A percentile compares a stretch with the other conserved stretches of the same genome.
phyloP scores from a whole-genome alignment of 2,888 invertebrate genomes.

The Nemotelus pantherinus region DNA sequence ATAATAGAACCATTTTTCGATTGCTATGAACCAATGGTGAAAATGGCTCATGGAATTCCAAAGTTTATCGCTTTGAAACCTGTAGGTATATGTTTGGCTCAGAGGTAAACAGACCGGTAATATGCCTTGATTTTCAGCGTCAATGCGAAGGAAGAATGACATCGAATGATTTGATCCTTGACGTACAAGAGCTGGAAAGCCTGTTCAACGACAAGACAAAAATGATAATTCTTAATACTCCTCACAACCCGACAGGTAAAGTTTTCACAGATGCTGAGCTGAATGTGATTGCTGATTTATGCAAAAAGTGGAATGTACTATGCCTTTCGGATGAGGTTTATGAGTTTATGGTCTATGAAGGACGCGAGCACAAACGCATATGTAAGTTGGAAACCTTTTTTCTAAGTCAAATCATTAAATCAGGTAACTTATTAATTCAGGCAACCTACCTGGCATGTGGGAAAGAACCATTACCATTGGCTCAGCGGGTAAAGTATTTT shows the following conservation, averaged over 20 bases:
- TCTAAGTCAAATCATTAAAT: background rate
- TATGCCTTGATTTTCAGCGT: constrained; percentile 53
- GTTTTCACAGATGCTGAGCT: constrained; percentile 74
- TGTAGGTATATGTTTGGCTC: constrained; percentile 66
- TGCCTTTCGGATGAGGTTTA: constrained; percentile 98
- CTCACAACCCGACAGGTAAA: constrained; percentile 97
- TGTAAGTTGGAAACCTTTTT: constrained; percentile 67
- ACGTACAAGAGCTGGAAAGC: constrained; percentile 79
- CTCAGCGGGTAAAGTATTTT: constrained; percentile 97
- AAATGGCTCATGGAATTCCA: constrained; percentile 85
- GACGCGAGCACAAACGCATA: constrained; percentile 86
- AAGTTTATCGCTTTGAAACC: constrained; percentile 88
- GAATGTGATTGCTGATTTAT: constrained; percentile 82
- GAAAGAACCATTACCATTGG: constrained; percentile 96
- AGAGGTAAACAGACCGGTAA: background rate
- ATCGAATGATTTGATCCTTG: constrained; percentile 90
- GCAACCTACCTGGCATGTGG: constrained; percentile 96
- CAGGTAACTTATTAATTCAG: constrained; percentile 63
- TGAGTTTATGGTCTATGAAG: constrained; percentile 93
- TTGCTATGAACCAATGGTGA: constrained; percentile 96
- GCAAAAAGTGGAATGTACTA: constrained; percentile 90
- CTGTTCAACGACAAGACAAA: constrained; percentile 91
- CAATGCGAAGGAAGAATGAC: constrained; percentile 63
- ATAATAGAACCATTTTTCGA: constrained; percentile 99
- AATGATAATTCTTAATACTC: constrained; percentile 95